phyloP scores from a whole-genome alignment of 2,888 invertebrate species.

The Tanytarsus gracilentus region DNA sequence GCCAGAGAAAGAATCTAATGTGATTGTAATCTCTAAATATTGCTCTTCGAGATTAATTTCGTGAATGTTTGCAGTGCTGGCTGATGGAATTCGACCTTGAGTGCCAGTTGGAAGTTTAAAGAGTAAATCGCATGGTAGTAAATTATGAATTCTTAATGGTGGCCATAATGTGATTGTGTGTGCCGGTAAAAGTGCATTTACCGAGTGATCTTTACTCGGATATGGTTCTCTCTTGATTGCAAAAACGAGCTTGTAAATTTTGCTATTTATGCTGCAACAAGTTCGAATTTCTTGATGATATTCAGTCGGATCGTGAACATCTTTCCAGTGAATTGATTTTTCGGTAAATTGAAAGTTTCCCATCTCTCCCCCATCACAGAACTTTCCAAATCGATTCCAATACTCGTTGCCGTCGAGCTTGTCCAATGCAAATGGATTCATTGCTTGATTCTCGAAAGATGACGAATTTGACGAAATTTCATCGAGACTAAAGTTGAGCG shows the following conservation, averaged over 20 bases:
- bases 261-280: slow-evolving; percentile 37
- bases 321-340: slow-evolving; percentile 38
- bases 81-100: slow-evolving; percentile 44
- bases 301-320: slow-evolving; percentile 34
- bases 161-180: slow-evolving; percentile 80
- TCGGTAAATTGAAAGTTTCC: slow-evolving; percentile 38
- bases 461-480: background rate
- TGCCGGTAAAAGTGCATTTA: slow-evolving; percentile 51
- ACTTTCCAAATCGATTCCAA: slow-evolving; percentile 45
- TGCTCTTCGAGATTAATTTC: slow-evolving; percentile 61
- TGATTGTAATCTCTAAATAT: slow-evolving; percentile 62
- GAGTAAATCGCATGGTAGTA: slow-evolving; percentile 73
- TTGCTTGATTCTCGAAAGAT: background rate
- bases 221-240: slow-evolving; percentile 66
- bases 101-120: slow-evolving; percentile 47
- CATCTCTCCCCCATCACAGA: slow-evolving; percentile 29
- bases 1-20: slow-evolving; percentile 74
- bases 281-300: slow-evolving; percentile 35
- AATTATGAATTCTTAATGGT: slow-evolving; percentile 74
- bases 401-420: slow-evolving; percentile 50
- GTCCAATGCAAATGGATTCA: slow-evolving; percentile 40
- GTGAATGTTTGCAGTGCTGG: slow-evolving; percentile 44
- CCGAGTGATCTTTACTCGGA: slow-evolving; percentile 49
- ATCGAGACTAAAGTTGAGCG: slow-evolving; percentile 11
- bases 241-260: slow-evolving; percentile 37